Evolutionary conservation across 2,113 vertebrate species (phyloP).

Genomic region (Orcinus orca): DNA sequence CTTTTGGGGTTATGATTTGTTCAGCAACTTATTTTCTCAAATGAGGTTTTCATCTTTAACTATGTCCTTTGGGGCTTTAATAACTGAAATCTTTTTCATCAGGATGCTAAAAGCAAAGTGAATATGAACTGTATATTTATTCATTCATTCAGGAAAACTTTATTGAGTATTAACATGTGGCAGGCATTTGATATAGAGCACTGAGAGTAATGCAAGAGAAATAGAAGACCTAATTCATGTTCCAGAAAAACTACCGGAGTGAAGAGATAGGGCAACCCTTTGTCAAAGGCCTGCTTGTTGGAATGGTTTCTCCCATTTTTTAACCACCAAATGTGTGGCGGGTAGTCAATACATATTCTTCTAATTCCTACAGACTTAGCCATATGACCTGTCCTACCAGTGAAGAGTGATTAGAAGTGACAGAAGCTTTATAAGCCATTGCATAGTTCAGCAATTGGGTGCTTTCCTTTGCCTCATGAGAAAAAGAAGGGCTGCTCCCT

Average conservation of each 20-base stretch:
- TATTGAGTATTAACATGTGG: neutral
- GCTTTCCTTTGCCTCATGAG: neutral
- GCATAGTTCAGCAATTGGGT: neutral
- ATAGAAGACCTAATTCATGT: neutral
- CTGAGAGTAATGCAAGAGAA: neutral
- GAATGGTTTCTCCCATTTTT: neutral
- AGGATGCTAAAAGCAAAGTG: neutral
- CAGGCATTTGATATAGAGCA: neutral
- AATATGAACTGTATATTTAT: neutral
- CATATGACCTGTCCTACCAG: neutral
- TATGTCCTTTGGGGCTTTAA: neutral
- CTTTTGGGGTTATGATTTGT: neutral
- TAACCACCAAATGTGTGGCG: neutral
- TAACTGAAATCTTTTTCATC: neutral
- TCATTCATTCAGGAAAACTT: neutral
- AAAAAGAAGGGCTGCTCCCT: neutral
- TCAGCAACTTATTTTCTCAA: neutral
- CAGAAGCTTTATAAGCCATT: neutral
- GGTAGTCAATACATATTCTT: neutral
- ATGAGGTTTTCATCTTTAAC: neutral
- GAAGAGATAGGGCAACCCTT: neutral
- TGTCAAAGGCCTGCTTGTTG: neutral
- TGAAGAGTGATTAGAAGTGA: neutral
- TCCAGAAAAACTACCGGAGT: too few species aligned
- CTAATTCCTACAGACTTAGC: neutral